Conservation (phyloP, 2,113 vertebrate species). For the Trochalopteron elliotii region DNA sequence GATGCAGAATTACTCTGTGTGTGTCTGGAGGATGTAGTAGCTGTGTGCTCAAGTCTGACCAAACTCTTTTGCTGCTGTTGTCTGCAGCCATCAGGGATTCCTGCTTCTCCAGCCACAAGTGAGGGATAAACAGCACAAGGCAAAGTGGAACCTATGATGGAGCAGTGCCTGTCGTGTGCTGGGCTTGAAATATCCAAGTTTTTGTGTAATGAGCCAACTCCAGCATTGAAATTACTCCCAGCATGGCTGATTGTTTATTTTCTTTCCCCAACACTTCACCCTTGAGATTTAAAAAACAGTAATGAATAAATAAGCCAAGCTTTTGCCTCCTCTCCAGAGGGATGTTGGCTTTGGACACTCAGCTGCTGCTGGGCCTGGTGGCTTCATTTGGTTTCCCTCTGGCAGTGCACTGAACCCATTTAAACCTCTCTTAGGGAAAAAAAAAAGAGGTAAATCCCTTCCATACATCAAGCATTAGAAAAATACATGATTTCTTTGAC, state of each 20-base stretch:
- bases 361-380: neutral
- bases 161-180: neutral
- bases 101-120: neutral
- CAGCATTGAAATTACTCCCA: neutral
- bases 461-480: neutral
- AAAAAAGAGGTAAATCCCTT: constrained; percentile 34
- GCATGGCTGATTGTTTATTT: neutral
- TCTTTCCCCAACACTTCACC: neutral
- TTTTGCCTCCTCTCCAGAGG: neutral
- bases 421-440: neutral
- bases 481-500: neutral
- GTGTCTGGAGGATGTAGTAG: neutral
- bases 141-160: neutral
- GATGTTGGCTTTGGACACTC: neutral
- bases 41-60: accelerated
- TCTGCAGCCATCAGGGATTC: neutral
- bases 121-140: neutral
- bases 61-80: neutral
- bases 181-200: neutral
- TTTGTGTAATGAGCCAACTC: neutral
- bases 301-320: neutral
- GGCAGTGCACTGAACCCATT: neutral
- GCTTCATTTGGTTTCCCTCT: neutral
- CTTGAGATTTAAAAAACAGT: neutral
- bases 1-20: neutral